A percentile compares a stretch with the other conserved stretches of the same genome.
These are phyloP conservation scores for Acleris literana DNA, from an alignment of 2,888 invertebrate genomes.

Conservation along the genomic window DNA sequence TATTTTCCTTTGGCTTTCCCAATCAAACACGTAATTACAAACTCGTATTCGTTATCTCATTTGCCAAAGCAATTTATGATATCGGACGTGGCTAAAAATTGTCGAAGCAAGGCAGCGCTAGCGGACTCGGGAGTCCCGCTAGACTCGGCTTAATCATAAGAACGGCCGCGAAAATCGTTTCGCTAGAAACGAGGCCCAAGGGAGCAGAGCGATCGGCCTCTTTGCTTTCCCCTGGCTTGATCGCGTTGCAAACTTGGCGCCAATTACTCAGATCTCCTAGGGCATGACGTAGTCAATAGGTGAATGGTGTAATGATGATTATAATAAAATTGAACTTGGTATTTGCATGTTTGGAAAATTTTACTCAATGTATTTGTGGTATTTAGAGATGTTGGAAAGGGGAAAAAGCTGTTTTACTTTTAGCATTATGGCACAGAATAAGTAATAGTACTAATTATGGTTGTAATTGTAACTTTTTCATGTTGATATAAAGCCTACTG, in stretches of 20 bases:
- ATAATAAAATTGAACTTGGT: too few species aligned
- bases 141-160: conserved; percentile 81
- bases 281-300: conserved; percentile 17
- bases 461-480: too few species aligned
- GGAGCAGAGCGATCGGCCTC: conserved; percentile 66
- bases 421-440: too few species aligned
- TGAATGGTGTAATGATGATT: neutral
- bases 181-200: conserved; percentile 74
- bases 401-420: too few species aligned
- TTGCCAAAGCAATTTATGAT: conserved; percentile 50
- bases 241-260: conserved; percentile 35
- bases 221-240: conserved; percentile 53
- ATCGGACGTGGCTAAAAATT: conserved; percentile 51
- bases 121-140: conserved; percentile 65
- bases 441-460: too few species aligned
- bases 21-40: conserved; percentile 35
- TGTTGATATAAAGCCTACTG: too few species aligned
- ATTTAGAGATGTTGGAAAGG: too few species aligned
- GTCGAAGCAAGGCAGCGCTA: conserved; percentile 46
- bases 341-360: too few species aligned
- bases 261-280: conserved; percentile 30
- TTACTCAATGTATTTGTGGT: too few species aligned
- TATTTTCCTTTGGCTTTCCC: neutral
- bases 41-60: conserved; percentile 30
- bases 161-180: conserved; percentile 78